Conservation (phyloP, 1,140 invertebrate genomes). For the Trichoplusia ni region DNA sequence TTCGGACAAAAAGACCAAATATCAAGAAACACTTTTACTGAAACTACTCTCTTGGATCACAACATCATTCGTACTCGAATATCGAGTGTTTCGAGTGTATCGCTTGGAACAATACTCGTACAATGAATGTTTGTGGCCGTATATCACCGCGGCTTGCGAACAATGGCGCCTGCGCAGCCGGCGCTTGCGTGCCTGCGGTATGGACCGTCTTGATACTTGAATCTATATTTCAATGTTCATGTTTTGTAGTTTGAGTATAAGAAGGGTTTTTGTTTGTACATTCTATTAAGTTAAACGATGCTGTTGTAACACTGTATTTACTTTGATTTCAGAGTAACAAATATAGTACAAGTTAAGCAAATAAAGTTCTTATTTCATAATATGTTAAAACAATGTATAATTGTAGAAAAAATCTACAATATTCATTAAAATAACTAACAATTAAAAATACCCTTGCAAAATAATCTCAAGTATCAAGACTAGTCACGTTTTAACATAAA, state of each 20-base stretch:
- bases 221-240: not conserved
- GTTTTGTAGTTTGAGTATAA: not conserved
- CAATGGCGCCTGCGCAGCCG: constrained; percentile 51
- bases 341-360: no score
- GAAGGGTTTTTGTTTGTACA: no score
- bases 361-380: no score
- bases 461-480: constrained; percentile 34
- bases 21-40: not conserved
- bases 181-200: constrained; percentile 48
- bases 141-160: constrained; percentile 31
- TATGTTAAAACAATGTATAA: no score
- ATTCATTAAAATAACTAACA: no score
- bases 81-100: constrained; percentile 1
- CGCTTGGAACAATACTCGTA: constrained; percentile 13
- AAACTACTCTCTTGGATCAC: not conserved
- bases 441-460: not conserved
- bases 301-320: no score
- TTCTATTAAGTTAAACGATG: no score
- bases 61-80: not conserved
- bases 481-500: not conserved
- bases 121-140: constrained; percentile 29
- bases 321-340: no score
- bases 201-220: constrained; percentile 46
- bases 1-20: not conserved
- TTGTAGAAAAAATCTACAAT: no score